Percentiles rank a stretch among this genome's conserved stretches.
phyloP scores from a whole-genome alignment of 2,113 vertebrate genomes.

The Nothobranchius kuhntae region DNA sequence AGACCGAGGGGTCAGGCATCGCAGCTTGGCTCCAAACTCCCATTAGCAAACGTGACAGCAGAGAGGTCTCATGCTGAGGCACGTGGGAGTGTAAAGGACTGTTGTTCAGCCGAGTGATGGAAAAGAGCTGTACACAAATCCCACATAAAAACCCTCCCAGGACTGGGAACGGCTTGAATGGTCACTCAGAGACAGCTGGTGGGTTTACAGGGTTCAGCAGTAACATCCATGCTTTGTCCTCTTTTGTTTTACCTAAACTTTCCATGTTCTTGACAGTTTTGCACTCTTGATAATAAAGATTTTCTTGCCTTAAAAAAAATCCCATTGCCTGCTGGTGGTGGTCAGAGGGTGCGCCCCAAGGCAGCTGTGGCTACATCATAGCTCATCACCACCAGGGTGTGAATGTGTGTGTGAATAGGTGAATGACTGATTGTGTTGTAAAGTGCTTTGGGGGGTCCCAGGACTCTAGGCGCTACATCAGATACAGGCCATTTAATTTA shows the following conservation, averaged over 20 bases:
- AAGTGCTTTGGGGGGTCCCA: too few relatives aligned
- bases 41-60: too few relatives aligned
- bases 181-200: background rate
- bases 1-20: too few relatives aligned
- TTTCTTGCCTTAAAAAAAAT: slow-evolving; percentile 36
- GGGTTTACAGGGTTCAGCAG: background rate
- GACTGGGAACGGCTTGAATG: slow-evolving; percentile 27
- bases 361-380: too few relatives aligned
- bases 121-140: slow-evolving; percentile 62
- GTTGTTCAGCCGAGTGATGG: slow-evolving; percentile 57
- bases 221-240: slow-evolving; percentile 5
- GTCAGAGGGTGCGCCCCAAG: too few relatives aligned
- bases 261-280: slow-evolving; percentile 61
- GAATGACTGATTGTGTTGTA: too few relatives aligned
- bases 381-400: too few relatives aligned
- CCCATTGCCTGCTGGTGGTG: too few relatives aligned
- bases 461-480: too few relatives aligned
- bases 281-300: slow-evolving; percentile 69
- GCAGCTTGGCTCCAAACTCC: too few relatives aligned
- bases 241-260: slow-evolving; percentile 40
- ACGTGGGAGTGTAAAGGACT: slow-evolving; percentile 65
- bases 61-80: slow-evolving; percentile 26
- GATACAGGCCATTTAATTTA: too few relatives aligned
- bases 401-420: too few relatives aligned
- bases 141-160: background rate